A percentile compares a stretch with the other conserved stretches of the same genome.
These are phyloP conservation scores for Conomelus anceps DNA, from an alignment of 2,888 invertebrate genomes.

Conservation along the genomic window DNA sequence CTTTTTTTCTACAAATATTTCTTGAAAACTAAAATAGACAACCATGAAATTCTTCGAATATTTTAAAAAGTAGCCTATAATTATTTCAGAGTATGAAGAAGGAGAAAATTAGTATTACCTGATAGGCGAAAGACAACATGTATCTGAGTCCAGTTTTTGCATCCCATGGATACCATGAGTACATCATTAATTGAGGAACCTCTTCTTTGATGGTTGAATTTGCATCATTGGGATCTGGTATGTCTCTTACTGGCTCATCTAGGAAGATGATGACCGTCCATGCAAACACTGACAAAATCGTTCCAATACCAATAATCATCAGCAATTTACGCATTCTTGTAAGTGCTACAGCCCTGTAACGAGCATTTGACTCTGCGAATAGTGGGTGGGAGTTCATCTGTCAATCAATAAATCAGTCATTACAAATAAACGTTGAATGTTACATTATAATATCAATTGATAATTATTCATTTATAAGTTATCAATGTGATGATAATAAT, in stretches of 20 bases:
- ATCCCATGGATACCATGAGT: constrained; percentile 74
- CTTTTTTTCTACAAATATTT: no score
- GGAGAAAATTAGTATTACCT: constrained; percentile 43
- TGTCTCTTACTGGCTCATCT: constrained; percentile 63
- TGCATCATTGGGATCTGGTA: constrained; percentile 59
- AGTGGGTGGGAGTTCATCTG: constrained; percentile 73
- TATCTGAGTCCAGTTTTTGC: constrained; percentile 63
- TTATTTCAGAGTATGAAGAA: no score
- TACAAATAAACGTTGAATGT: no score
- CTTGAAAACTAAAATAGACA: no score
- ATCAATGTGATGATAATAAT: no score
- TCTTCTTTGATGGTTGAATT: constrained; percentile 61
- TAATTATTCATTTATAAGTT: no score
- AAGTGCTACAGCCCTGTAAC: constrained; percentile 60
- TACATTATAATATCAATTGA: not conserved
- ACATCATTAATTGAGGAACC: constrained; percentile 65
- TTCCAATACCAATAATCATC: constrained; percentile 57
- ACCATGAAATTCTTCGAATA: no score
- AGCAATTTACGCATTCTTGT: constrained; percentile 68
- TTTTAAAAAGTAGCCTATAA: no score
- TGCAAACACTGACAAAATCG: constrained; percentile 53
- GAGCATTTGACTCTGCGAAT: constrained; percentile 73
- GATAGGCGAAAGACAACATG: constrained; percentile 57
- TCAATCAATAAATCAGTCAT: constrained; percentile 8
- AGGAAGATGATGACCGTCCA: constrained; percentile 78